Base-by-base conservation (phyloP, 2,888 invertebrate genomes). In the Trichogramma evanescens region DNA sequence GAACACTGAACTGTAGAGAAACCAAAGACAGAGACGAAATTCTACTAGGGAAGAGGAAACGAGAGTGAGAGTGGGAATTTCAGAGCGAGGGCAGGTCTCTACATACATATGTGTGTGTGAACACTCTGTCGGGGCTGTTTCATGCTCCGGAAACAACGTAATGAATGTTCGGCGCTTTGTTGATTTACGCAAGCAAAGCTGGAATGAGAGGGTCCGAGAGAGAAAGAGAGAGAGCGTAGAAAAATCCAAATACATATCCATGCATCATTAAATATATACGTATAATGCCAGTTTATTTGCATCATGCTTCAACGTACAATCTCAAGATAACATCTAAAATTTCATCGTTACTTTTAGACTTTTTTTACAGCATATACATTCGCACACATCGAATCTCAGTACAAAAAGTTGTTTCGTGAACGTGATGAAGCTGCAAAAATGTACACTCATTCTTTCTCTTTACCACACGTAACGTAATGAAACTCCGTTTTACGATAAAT, bases 151-250 rank as follows among this genome's bases (percentile, higher is more conserved):
- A 70, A 71, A 63, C 66, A 67, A 55, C 67, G 70, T 72, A 74
- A 74, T 73, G 70, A 74, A 74, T 73, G 75, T 70, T 73, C 69
- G 71, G 70, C 66, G 70, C 72, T 72, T 72, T 66, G 69, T 71
- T 73, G 73, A 74, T 74, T 74, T 74, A 74, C 70, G 70, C 71
- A 26, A 26, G 26, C 26, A 26, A 26, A 26, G 26, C 26, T 26
- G 26, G 26, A 26, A 26, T 26, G 26, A 26, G 26, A 26, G 26
- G 26, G 26, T 26, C 26, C 26, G 26, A 26, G 26, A 26, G 26
- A 26, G 26, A 26, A 2, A 26, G 26, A 26, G 26, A 26, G 26
- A 26, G 26, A 26, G 26, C 1, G 26, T 26, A 26, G 26, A 26
- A 26, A 26, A 26, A 26, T 26, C 2, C 26, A 26, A 26, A 26